phyloP scores from a whole-genome alignment of 2,797 vertebrate genomes.

The Scomberomorus guttatus region DNA sequence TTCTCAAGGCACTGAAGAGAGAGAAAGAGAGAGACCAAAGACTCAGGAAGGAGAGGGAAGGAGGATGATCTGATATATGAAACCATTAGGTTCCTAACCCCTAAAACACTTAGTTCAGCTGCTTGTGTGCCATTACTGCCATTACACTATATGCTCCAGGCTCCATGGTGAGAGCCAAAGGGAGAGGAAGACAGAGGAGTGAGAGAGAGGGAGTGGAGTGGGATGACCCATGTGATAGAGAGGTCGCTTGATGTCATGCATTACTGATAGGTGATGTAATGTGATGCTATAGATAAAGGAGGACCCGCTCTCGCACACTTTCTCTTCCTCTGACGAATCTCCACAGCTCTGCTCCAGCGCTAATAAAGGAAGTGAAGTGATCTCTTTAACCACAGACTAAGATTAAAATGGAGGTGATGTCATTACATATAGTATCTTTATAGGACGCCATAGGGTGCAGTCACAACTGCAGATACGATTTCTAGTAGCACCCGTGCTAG shows the following conservation, averaged over 20 bases:
- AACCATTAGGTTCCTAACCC: slow-evolving; percentile 67
- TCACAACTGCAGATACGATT: slow-evolving; percentile 20
- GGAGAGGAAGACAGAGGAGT: slow-evolving; percentile 30
- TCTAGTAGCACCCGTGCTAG: background rate
- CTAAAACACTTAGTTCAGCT: slow-evolving; percentile 71
- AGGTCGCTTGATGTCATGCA: slow-evolving; percentile 60
- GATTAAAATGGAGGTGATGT: slow-evolving; percentile 49
- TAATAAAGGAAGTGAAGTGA: slow-evolving; percentile 62
- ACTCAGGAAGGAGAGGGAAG: background rate
- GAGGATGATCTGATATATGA: slow-evolving; percentile 64
- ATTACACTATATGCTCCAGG: slow-evolving; percentile 61
- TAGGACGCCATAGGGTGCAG: slow-evolving; percentile 37
- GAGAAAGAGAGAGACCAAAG: background rate
- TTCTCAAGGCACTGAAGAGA: slow-evolving; percentile 33
- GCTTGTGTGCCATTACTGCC: slow-evolving; percentile 62
- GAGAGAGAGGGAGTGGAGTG: slow-evolving; percentile 27
- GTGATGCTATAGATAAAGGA: slow-evolving; percentile 57
- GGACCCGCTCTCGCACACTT: slow-evolving; percentile 23
- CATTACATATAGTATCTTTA: slow-evolving; percentile 41
- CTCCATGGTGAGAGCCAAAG: slow-evolving; percentile 40
- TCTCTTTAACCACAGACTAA: slow-evolving; percentile 53
- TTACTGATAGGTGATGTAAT: slow-evolving; percentile 69
- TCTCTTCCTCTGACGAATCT: slow-evolving; percentile 30
- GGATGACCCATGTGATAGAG: slow-evolving; percentile 57
- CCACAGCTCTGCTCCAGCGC: slow-evolving; percentile 17